Conservation (phyloP, 1,140 invertebrate genomes). For the Bombus huntii region DNA sequence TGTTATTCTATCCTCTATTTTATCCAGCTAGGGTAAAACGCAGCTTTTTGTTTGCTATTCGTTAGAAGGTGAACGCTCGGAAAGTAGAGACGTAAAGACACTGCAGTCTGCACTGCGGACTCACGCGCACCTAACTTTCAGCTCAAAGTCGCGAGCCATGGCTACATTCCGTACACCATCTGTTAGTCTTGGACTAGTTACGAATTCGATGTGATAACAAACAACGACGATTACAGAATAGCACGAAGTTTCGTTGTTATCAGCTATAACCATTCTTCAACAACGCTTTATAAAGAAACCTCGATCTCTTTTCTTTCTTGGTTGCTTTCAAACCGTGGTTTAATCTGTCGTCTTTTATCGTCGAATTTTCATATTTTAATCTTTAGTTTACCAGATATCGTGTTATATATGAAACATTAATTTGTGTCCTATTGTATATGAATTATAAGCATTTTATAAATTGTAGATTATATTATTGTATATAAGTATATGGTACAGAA, state of each 20-base stretch:
- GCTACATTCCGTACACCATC: not conserved
- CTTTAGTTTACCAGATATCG: too few species aligned
- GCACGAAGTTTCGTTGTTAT: not conserved
- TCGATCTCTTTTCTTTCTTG: not conserved
- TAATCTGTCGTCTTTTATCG: not conserved
- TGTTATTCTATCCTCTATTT: not conserved
- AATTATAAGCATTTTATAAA: too few species aligned
- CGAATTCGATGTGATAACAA: conserved; percentile 32
- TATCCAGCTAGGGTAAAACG: not conserved
- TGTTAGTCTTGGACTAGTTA: conserved; percentile 43
- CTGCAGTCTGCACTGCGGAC: conserved; percentile 76
- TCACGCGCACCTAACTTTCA: conserved; percentile 58
- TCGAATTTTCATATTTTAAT: not conserved
- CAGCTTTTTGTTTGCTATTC: conserved; percentile 22
- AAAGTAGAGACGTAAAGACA: conserved; percentile 56
- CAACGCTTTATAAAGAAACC: not conserved
- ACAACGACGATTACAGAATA: conserved; percentile 10
- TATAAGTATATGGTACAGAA: too few species aligned
- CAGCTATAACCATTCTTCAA: not conserved
- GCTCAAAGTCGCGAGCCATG: conserved; percentile 22
- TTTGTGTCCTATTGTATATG: too few species aligned
- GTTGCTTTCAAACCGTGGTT: not conserved
- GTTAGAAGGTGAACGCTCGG: conserved; percentile 47
- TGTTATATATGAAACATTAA: too few species aligned
- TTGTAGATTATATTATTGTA: too few species aligned